Evolutionary conservation across 2,888 invertebrate species (phyloP).

Genomic region (Erebia ligea): DNA sequence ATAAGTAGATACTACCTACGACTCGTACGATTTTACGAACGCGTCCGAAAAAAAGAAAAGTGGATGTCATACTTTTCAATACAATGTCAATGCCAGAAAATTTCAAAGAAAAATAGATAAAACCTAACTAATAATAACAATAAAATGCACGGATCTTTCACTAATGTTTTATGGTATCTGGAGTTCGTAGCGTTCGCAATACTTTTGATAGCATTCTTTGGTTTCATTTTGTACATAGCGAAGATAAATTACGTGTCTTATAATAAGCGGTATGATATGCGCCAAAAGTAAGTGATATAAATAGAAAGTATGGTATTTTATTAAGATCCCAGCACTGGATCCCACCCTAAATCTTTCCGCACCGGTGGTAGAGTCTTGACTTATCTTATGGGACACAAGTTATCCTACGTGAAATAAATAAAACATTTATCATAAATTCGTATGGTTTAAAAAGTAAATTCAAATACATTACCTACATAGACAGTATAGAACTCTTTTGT

Average conservation of each 20-base stretch:
- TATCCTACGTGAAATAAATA: too few relatives aligned
- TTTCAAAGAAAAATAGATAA: conserved; percentile 16
- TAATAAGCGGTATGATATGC: conserved; percentile 56
- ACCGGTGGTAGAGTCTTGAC: too few relatives aligned
- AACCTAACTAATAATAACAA: conserved; percentile 39
- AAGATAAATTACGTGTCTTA: conserved; percentile 58
- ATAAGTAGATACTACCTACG: too few relatives aligned
- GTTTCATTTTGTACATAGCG: conserved; percentile 62
- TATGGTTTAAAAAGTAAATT: too few relatives aligned
- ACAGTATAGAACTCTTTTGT: too few relatives aligned
- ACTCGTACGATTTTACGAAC: not conserved
- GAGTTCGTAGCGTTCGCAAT: conserved; percentile 65
- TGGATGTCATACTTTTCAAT: conserved; percentile 3
- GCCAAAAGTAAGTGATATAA: conserved; percentile 59
- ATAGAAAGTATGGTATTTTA: too few relatives aligned
- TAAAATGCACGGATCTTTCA: conserved; percentile 55
- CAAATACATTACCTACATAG: too few relatives aligned
- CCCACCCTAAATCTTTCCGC: too few relatives aligned
- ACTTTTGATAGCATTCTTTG: conserved; percentile 60
- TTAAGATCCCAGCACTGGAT: too few relatives aligned
- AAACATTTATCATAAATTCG: too few relatives aligned
- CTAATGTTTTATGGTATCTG: conserved; percentile 68
- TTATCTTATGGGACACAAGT: too few relatives aligned
- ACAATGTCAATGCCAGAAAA: conserved; percentile 1
- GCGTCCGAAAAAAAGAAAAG: conserved; percentile 7